phyloP scores from a whole-genome alignment of 2,113 vertebrate genomes.

The Nanorana parkeri region DNA sequence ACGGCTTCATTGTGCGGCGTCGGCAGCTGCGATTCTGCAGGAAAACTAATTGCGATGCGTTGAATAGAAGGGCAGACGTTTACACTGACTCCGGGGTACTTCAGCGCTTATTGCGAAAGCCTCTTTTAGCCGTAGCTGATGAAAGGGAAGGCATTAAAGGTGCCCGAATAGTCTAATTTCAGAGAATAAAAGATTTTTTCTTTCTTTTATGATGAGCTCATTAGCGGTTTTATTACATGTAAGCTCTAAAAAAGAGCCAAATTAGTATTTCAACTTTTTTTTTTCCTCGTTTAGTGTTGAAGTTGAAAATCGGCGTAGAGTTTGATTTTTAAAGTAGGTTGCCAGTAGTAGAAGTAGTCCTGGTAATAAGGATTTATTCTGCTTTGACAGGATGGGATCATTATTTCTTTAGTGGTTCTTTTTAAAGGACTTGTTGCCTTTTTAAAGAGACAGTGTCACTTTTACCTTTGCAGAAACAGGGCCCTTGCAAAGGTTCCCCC shows the following conservation, averaged over 20 bases:
- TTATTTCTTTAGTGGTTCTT: too few relatives aligned
- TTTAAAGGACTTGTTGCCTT: too few relatives aligned
- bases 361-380: too few relatives aligned
- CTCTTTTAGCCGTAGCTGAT: neutral
- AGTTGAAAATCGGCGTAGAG: neutral
- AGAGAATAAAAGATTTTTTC: neutral
- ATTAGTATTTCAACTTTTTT: neutral
- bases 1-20: neutral
- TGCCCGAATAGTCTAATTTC: neutral
- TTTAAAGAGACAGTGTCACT: too few relatives aligned
- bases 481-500: too few relatives aligned
- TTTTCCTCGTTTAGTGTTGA: neutral
- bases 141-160: neutral
- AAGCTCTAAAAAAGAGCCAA: neutral
- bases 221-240: neutral
- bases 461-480: too few relatives aligned
- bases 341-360: too few relatives aligned
- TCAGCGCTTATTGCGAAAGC: neutral
- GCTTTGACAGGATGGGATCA: too few relatives aligned
- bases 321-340: too few relatives aligned
- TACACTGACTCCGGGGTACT: neutral
- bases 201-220: neutral
- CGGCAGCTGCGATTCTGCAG: neutral
- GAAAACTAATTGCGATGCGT: neutral
- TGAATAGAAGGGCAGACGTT: neutral